Percentiles rank a stretch among this genome's conserved stretches.
Evolutionary conservation across 2,888 invertebrate genomes (phyloP).

Genomic region (Acanthoscelides obtectus): DNA sequence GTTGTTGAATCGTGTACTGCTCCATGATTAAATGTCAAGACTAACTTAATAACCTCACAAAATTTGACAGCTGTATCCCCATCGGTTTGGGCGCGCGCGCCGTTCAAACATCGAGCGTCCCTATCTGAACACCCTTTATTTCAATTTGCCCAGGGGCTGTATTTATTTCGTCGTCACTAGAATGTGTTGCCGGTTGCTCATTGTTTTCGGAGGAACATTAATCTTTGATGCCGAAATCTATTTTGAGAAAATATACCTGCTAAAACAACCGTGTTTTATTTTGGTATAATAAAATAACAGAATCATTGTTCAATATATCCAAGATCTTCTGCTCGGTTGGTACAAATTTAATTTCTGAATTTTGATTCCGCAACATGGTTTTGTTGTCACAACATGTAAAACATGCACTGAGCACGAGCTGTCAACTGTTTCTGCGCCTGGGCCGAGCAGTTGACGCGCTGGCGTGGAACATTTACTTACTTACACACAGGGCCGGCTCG

Average conservation of each 20-base stretch:
- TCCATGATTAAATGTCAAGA: no score
- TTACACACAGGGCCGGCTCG: not conserved
- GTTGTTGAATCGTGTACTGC: no score
- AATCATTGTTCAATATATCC: no score
- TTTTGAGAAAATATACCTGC: slow-evolving; percentile 2
- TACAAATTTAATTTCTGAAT: not conserved
- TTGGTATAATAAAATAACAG: no score
- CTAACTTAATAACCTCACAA: no score
- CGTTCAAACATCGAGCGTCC: no score
- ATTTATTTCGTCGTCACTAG: slow-evolving; percentile 3
- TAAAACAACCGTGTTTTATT: not conserved
- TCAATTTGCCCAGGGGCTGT: slow-evolving; percentile 1
- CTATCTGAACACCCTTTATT: no score
- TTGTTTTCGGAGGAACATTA: not conserved
- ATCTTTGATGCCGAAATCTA: slow-evolving; percentile 3
- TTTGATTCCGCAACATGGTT: not conserved
- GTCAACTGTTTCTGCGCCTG: not conserved
- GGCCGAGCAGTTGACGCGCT: not conserved
- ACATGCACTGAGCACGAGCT: not conserved
- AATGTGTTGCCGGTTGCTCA: slow-evolving; percentile 2
- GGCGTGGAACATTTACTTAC: not conserved
- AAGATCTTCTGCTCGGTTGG: not conserved
- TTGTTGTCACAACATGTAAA: not conserved
- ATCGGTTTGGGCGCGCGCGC: no score
- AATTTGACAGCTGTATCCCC: no score